Conservation (phyloP, 1,140 invertebrate species). For the Drosophila tani region DNA sequence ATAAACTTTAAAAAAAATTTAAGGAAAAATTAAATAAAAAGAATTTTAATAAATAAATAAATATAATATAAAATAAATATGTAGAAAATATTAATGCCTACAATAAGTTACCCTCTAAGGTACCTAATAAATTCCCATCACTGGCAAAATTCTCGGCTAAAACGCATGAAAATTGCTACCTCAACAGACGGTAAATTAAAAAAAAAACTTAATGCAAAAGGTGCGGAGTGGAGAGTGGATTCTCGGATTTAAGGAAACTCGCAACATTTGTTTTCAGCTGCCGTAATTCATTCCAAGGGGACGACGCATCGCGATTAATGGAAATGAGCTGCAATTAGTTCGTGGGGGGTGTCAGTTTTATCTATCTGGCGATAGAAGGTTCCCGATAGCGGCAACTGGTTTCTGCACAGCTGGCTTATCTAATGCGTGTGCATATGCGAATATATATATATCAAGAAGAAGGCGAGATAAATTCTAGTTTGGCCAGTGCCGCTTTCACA, state of each 20-base stretch:
- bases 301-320: conserved; percentile 71
- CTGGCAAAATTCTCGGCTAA: not conserved
- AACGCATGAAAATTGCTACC: conserved; percentile 47
- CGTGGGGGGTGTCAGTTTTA: conserved; percentile 68
- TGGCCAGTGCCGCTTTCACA: conserved; percentile 54
- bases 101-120: too few relatives aligned
- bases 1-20: too few relatives aligned
- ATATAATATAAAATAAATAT: too few relatives aligned
- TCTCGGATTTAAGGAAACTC: conserved; percentile 24
- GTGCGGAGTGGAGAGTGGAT: not conserved
- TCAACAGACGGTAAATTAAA: conserved; percentile 61
- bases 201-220: conserved; percentile 64
- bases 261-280: conserved; percentile 64
- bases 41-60: too few relatives aligned
- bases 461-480: conserved; percentile 44
- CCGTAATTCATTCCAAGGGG: conserved; percentile 60
- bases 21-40: too few relatives aligned
- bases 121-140: not conserved
- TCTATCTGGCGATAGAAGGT: conserved; percentile 20
- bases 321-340: conserved; percentile 77
- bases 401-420: conserved; percentile 39
- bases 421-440: conserved; percentile 36
- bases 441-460: conserved; percentile 3
- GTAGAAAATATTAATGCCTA: too few relatives aligned
- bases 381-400: conserved; percentile 45